phyloP scores from a whole-genome alignment of 2,888 invertebrate genomes.

The Terebella lapidaria region DNA sequence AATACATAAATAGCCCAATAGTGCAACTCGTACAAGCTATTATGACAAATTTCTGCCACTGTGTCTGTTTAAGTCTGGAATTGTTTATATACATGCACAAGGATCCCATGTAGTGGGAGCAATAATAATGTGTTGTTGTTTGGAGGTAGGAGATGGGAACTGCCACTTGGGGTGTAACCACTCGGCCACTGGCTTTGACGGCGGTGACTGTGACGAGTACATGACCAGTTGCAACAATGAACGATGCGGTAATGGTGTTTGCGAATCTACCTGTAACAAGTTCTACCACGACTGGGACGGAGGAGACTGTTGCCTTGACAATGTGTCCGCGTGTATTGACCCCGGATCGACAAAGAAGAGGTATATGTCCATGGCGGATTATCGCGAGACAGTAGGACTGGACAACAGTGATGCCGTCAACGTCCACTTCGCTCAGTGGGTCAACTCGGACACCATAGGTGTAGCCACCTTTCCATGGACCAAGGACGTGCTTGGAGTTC shows the following conservation, averaged over 20 bases:
- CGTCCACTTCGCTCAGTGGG: constrained; percentile 39
- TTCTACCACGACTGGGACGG: constrained; percentile 38
- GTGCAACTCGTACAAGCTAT: too few relatives aligned
- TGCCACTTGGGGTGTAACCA: constrained; percentile 41
- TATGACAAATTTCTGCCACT: too few relatives aligned
- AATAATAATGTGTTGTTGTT: too few relatives aligned
- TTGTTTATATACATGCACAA: too few relatives aligned
- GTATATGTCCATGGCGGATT: not conserved
- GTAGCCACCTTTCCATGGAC: constrained; percentile 50
- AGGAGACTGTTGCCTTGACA: constrained; percentile 41
- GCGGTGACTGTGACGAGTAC: constrained; percentile 43
- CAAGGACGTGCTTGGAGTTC: constrained; percentile 33
- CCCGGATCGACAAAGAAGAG: constrained; percentile 34
- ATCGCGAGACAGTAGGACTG: constrained; percentile 29
- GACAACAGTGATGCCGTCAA: constrained; percentile 32
- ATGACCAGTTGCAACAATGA: constrained; percentile 22
- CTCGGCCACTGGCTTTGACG: constrained; percentile 41
- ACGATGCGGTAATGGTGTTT: constrained; percentile 34
- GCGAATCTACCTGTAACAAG: constrained; percentile 42
- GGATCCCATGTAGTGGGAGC: too few relatives aligned
- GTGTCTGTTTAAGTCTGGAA: too few relatives aligned
- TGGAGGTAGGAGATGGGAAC: constrained; percentile 34
- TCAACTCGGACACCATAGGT: constrained; percentile 34
- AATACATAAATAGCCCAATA: too few relatives aligned
- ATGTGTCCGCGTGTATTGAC: constrained; percentile 32